Percentiles rank a stretch among this genome's conserved stretches.
These are phyloP conservation scores for Agriopis leucophaearia DNA, from an alignment of 2,888 invertebrate genomes.

Conservation along the genomic window DNA sequence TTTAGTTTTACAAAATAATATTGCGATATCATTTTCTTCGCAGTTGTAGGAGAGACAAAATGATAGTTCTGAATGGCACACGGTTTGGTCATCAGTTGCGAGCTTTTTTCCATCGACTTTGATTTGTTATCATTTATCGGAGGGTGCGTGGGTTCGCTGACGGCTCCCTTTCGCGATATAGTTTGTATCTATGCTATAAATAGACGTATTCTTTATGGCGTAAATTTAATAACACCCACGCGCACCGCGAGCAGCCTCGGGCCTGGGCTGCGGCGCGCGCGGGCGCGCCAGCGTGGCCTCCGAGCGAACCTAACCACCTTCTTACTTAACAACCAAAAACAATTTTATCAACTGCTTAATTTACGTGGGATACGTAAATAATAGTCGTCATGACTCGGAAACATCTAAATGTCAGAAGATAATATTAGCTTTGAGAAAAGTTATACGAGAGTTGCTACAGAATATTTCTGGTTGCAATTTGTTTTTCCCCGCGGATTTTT, in stretches of 20 bases:
- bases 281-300: slow-evolving; percentile 40
- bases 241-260: slow-evolving; percentile 42
- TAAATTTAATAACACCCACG: slow-evolving; percentile 74
- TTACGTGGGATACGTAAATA: slow-evolving; percentile 22
- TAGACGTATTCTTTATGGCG: slow-evolving; percentile 72
- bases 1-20: slow-evolving; percentile 9
- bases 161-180: slow-evolving; percentile 67
- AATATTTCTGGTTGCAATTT: too few relatives aligned
- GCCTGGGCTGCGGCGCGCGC: slow-evolving; percentile 30
- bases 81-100: slow-evolving; percentile 15
- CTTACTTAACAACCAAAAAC: slow-evolving; percentile 15
- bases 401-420: slow-evolving; percentile 13
- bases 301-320: slow-evolving; percentile 10
- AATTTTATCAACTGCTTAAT: slow-evolving; percentile 20
- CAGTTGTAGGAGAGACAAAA: slow-evolving; percentile 17
- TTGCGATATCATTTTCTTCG: slow-evolving; percentile 2
- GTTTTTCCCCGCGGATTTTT: too few relatives aligned
- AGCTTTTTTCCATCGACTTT: slow-evolving; percentile 44
- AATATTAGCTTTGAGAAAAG: neutral
- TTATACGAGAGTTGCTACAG: neutral
- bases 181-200: slow-evolving; percentile 73
- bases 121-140: slow-evolving; percentile 46
- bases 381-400: slow-evolving; percentile 14
- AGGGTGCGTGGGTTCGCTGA: slow-evolving; percentile 47
- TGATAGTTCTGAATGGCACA: slow-evolving; percentile 24